phyloP scores from a whole-genome alignment of 2,797 vertebrate genomes.

The Catharus ustulatus region DNA sequence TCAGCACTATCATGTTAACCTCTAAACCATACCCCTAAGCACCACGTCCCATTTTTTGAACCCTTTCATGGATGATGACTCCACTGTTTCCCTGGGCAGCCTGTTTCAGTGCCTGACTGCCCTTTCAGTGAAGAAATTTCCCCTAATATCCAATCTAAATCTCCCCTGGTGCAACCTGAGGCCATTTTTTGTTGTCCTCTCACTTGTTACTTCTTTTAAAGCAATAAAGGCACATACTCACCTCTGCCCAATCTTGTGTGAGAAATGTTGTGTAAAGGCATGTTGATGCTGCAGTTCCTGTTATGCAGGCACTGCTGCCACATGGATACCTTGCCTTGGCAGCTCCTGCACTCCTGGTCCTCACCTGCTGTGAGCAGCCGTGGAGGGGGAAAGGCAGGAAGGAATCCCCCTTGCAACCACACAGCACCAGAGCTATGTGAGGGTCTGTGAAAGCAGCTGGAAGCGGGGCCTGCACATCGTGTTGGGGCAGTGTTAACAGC shows the following conservation, averaged over 20 bases:
- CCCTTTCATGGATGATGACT: not conserved
- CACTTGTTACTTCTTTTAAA: not conserved
- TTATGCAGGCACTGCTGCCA: not conserved
- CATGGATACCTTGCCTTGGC: not conserved
- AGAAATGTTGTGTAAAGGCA: not conserved
- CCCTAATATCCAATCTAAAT: not conserved
- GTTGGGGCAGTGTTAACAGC: not conserved
- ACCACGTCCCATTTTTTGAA: not conserved
- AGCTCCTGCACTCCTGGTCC: not conserved
- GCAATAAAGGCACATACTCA: conserved; percentile 9
- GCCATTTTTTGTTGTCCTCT: not conserved
- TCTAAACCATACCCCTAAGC: not conserved
- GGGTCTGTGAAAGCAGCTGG: not conserved
- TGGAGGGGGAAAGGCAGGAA: not conserved
- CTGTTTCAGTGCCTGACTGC: not conserved
- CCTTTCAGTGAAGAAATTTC: not conserved
- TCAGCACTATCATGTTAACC: not conserved
- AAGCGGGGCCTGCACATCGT: accelerated
- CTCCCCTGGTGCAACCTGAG: not conserved
- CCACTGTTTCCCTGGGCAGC: not conserved
- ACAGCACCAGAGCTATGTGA: not conserved
- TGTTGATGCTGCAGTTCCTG: not conserved
- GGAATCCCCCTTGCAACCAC: not conserved
- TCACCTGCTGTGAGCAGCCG: not conserved
- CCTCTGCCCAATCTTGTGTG: not conserved